phyloP scores from a whole-genome alignment of 1,140 invertebrate genomes.

The Musca vetustissima region DNA sequence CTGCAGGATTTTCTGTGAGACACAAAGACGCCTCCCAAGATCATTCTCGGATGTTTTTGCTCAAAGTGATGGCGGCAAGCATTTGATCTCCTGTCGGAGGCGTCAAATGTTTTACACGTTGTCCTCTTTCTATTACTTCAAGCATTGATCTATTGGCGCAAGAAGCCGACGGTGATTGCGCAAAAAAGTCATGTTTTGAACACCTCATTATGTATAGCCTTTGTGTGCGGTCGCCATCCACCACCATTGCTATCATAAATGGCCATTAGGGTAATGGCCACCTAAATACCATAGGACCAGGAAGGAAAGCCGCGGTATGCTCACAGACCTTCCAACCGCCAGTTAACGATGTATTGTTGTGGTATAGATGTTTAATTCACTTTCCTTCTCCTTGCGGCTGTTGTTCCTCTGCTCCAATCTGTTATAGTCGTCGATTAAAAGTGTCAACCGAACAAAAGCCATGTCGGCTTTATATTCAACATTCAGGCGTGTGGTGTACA shows the following conservation, averaged over 20 bases:
- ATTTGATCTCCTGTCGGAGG: neutral
- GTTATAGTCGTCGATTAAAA: slow-evolving; percentile 30
- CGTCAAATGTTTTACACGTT: slow-evolving; percentile 1
- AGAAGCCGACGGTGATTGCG: neutral
- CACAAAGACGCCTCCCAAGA: slow-evolving; percentile 6
- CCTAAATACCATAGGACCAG: too few species aligned
- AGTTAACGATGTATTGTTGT: neutral
- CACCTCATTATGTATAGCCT: neutral
- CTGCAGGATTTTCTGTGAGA: neutral
- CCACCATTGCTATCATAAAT: neutral
- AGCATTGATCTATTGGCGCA: neutral
- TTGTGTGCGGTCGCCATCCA: slow-evolving; percentile 13
- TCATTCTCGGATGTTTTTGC: neutral
- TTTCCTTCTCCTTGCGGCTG: too few species aligned
- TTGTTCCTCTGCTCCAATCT: too few species aligned
- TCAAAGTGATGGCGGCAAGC: neutral
- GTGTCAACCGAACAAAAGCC: slow-evolving; percentile 56
- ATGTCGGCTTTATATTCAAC: slow-evolving; percentile 29
- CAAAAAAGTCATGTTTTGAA: neutral
- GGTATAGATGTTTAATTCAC: neutral
- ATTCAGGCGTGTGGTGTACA: slow-evolving; percentile 34
- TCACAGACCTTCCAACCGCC: neutral
- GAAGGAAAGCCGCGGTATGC: too few species aligned
- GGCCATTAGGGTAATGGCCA: neutral
- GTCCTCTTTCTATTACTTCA: neutral